Conservation (phyloP, 1,140 invertebrate genomes). For the Pachypeltis micranthus region DNA sequence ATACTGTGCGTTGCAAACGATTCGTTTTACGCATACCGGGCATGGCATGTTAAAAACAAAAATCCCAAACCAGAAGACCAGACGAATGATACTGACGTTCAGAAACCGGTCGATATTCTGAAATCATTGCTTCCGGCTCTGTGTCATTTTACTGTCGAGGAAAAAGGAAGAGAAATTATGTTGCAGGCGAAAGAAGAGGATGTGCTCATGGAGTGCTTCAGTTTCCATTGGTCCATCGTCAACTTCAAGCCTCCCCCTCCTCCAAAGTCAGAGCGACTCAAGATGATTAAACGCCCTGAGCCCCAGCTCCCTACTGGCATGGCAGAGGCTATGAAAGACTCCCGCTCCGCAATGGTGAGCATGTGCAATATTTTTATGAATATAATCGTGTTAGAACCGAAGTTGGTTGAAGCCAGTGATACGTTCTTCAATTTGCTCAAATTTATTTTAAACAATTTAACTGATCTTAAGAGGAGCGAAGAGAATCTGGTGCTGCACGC, state of each 20-base stretch:
- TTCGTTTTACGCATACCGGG: slow-evolving; percentile 54
- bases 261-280: slow-evolving; percentile 60
- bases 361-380: slow-evolving; percentile 89
- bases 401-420: slow-evolving; percentile 60
- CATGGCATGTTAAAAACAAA: slow-evolving; percentile 38
- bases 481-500: slow-evolving; percentile 75
- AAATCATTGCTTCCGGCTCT: slow-evolving; percentile 71
- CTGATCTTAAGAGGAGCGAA: slow-evolving; percentile 66
- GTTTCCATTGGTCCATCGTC: slow-evolving; percentile 74
- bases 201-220: slow-evolving; percentile 62
- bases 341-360: slow-evolving; percentile 67
- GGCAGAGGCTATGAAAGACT: slow-evolving; percentile 69
- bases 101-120: slow-evolving; percentile 58
- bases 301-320: slow-evolving; percentile 57
- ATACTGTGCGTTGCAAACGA: slow-evolving; percentile 67
- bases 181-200: slow-evolving; percentile 67
- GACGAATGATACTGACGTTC: slow-evolving; percentile 39
- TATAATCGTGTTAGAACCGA: slow-evolving; percentile 72
- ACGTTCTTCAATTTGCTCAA: slow-evolving; percentile 68
- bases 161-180: slow-evolving; percentile 67
- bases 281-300: slow-evolving; percentile 56
- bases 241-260: slow-evolving; percentile 72
- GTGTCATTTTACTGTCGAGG: slow-evolving; percentile 82
- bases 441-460: slow-evolving; percentile 76
- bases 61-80: slow-evolving; percentile 39